Evolutionary conservation across 1,140 invertebrate genomes (phyloP), one percentile per base, ranked within the genome.

Genomic region (Brachionus asplanchnoidis): DNA sequence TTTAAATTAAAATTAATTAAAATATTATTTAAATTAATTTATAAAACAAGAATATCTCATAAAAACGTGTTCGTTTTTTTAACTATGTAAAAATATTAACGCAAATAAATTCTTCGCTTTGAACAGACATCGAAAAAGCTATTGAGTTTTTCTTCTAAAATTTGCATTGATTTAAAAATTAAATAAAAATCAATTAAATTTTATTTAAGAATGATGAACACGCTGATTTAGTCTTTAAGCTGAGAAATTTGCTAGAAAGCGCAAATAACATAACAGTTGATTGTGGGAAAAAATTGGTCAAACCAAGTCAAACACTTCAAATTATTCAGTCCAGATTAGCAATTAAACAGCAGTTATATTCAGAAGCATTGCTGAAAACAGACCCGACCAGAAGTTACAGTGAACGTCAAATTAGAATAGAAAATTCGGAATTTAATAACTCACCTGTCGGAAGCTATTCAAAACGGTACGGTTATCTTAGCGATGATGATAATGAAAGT

Each of bases 271-370:
- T 82, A 9, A 68, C 40, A 20, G 4, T 68, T 36, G 65, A 82
- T 14, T 82, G 79, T 42, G 65, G 26, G 17, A 11, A 40, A 7
- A 82, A 82, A 82, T 65, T 82, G 23, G 42, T 82, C n/a, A 82
- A 82, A 20, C 60, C 79, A 82, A 82, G 79, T 68, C 79, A 82
- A 23, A 82, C 79, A 44, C 79, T 82, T 40, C 79, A 82, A 82
- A 82, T 82, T n/a, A 82, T 82, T 36, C 79, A 82, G 53, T 82
- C 79, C 12, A 82, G 79, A 65, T 65, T 82, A 68, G 79, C 79
- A 28, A 44, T 65, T 9, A 82, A 82, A 26, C 79, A 82, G 26
- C 79, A 82, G 46, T 44, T 82, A 42, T 82, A 82, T 23, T 40
- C 79, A 12, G 79, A 82, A 20, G 79, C 26, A 2, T 23, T 82